Conservation (phyloP, 2,113 vertebrate genomes). For the Heterotis niloticus region DNA sequence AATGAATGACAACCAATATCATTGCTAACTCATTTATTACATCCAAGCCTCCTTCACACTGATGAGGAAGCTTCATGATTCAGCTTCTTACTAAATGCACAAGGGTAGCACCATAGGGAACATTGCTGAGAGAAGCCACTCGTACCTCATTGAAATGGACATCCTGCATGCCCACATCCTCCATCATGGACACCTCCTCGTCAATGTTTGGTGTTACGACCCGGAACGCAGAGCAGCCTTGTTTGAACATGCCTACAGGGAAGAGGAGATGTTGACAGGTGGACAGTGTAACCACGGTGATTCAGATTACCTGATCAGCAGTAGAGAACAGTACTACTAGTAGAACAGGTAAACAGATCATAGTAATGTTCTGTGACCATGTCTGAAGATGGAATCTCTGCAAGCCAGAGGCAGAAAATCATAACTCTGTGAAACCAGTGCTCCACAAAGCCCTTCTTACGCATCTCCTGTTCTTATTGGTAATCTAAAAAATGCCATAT, state of each 20-base stretch:
- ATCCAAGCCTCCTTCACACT: too few relatives aligned
- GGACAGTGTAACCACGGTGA: not conserved
- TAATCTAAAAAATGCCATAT: too few relatives aligned
- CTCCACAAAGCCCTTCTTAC: too few relatives aligned
- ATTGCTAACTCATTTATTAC: not conserved
- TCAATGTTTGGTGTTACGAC: slow-evolving; percentile 95
- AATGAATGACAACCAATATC: too few relatives aligned
- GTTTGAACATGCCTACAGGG: slow-evolving; percentile 81
- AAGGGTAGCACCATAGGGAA: not conserved
- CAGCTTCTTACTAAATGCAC: too few relatives aligned
- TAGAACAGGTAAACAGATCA: too few relatives aligned
- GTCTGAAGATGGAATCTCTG: too few relatives aligned
- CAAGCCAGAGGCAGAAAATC: too few relatives aligned
- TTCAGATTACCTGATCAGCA: not conserved
- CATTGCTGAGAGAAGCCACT: not conserved
- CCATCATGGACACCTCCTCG: slow-evolving; percentile 98
- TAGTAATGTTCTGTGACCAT: too few relatives aligned
- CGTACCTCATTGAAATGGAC: slow-evolving; percentile 96
- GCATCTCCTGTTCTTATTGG: too few relatives aligned
- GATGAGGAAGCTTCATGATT: too few relatives aligned
- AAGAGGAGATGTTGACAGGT: not conserved
- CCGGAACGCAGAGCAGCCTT: slow-evolving; percentile 88
- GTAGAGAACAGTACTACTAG: not conserved
- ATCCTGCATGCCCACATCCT: slow-evolving; percentile 97
- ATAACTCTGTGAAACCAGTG: too few relatives aligned